Percentiles rank a stretch among this genome's conserved stretches.
These are phyloP conservation scores for Trissolcus basalis DNA, from an alignment of 1,140 invertebrate genomes.

Conservation along the genomic window DNA sequence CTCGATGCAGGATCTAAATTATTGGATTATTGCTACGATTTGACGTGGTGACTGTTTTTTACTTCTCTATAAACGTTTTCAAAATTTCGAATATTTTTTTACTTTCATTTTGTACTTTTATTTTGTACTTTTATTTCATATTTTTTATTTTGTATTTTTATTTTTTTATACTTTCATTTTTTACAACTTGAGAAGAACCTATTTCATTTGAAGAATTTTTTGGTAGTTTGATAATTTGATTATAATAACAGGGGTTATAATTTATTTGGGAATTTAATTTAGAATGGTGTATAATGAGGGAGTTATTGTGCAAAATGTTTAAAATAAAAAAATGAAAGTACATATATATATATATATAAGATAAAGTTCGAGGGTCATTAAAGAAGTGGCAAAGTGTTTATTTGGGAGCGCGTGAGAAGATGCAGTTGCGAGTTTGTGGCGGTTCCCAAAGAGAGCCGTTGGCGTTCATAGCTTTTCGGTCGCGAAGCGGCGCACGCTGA, in stretches of 20 bases:
- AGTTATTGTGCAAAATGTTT: background rate
- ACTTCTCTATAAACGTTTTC: too few relatives aligned
- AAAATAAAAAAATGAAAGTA: background rate
- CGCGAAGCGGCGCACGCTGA: constrained; percentile 26
- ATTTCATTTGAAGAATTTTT: too few relatives aligned
- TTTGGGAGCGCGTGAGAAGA: constrained; percentile 1
- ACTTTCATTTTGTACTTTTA: background rate
- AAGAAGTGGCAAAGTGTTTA: constrained; percentile 16
- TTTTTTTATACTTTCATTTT: too few relatives aligned
- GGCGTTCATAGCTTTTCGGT: constrained; percentile 30
- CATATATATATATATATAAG: too few relatives aligned
- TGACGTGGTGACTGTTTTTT: constrained; percentile 29
- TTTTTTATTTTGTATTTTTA: too few relatives aligned
- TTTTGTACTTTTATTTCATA: too few relatives aligned
- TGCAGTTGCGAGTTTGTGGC: background rate
- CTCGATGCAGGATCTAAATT: constrained; percentile 35
- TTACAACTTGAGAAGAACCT: too few relatives aligned
- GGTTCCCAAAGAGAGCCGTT: constrained; percentile 9
- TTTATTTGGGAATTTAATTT: too few relatives aligned
- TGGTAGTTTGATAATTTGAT: too few relatives aligned
- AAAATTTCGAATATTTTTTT: background rate
- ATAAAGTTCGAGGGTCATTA: constrained; percentile 20
- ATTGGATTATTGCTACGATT: constrained; percentile 41
- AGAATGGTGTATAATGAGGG: too few relatives aligned
- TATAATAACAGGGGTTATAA: too few relatives aligned